Base-by-base conservation (phyloP, 2,113 vertebrate genomes). In the Pithys albifrons region DNA sequence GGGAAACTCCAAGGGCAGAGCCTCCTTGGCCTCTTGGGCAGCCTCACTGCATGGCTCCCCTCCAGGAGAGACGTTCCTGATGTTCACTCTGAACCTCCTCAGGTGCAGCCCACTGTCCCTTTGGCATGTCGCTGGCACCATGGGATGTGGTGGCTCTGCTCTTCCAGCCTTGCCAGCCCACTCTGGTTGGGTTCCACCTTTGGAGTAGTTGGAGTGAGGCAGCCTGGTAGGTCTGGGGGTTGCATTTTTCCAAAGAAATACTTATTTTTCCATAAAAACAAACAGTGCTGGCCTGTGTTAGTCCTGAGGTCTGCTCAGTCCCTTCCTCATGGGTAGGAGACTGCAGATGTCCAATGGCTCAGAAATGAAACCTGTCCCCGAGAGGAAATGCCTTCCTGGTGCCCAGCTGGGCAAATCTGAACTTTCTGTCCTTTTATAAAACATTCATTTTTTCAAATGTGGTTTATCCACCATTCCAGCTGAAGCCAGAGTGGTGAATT, bases 351-450 rank as follows among this genome's bases (percentile, higher is more conserved):
- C 84, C 58, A 61, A 45, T 0, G 0, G 70, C 46, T 86, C 0
- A 0, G 80, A 81, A 95, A 85, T 75, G 33, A 89, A 92, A 57
- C 27, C 73, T 24, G 5, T 43, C 14, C 67, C 67, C 0, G 0
- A 31, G 87, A 89, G 76, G 90, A 97, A 91, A 93, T 89, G 25
- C 86, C 33, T 87, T 84, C 61, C 77, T 73, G 45, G 45, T 78
- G 28, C 83, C 73, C 49, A 33, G 33, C 80, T 86, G 83, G 65
- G 79, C 75, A 88, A 28, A 23, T 19, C 33, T 58, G 45, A 49
- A 25, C 35, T 39, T 64, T 76, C 14, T 75, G 31, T 78, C n/a
- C 25, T 8, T 84, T 71, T 29, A 12, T 10, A 35, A 85, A 89
- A 46, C 22, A 14, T 24, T n/a, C 20, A 0, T 75, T 27, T 59